Evolutionary conservation across 1,140 invertebrate species (phyloP), one percentile per base, ranked within the genome.

Genomic region (Thaumetopoea pityocampa): DNA sequence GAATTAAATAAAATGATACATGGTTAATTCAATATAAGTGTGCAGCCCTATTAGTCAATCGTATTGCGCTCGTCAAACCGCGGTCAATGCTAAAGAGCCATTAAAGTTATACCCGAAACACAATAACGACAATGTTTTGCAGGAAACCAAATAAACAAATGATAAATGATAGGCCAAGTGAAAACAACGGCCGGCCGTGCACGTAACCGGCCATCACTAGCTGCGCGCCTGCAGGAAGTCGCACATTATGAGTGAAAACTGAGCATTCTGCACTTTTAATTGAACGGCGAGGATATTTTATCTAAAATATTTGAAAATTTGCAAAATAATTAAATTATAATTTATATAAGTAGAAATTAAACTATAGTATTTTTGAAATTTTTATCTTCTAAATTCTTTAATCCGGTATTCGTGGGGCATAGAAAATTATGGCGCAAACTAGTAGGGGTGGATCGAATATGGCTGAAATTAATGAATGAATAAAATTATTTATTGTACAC

Each of bases 161-260:
- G 37, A 42, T 43, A 48, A 47, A 53, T 53, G 43, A 43, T 52
- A 41, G 27, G 12, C 12, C 6, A 12, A 51, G 51, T 29, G 51
- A 47, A 47, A 53, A 47, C 40, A 47, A 53, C 27, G 35, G 38
- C 34, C 34, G 9, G 10, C 26, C 30, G 28, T 17, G 20, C 50
- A 33, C 26, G 26, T 34, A 45, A 42, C 48, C 48, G 41, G 35
- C 32, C 36, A 18, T 49, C 51, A 54, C 49, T 54, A 54, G 34
- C 23, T 26, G 14, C n/a, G n/a, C 40, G 40, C 22, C 23, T 29
- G 28, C 45, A 54, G 51, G 51, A 54, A 54, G 45, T 47, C 29
- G 35, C 44, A 47, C 40, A 47, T 56, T 44, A 56, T 35, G 32
- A 51, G 43, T 43, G 47, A 51, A 54, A 56, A 51, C 48, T 42